Evolutionary conservation across 2,113 vertebrate genomes (phyloP).

Genomic region (Alexandromys fortis): DNA sequence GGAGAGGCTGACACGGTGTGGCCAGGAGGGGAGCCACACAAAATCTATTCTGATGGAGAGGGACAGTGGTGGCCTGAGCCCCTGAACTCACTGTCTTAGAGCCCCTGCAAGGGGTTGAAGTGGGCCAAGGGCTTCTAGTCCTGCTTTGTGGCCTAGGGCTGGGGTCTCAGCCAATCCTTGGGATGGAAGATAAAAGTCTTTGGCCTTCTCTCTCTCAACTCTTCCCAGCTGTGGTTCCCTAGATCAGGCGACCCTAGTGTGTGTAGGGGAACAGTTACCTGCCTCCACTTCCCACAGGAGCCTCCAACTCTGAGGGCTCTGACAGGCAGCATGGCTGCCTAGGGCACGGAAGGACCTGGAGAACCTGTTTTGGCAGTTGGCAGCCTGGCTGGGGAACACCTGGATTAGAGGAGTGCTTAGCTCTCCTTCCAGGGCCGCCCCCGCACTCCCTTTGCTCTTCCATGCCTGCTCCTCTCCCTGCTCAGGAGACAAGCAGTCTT

Average conservation of each 20-base stretch:
- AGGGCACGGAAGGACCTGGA: slow-evolving; percentile 54
- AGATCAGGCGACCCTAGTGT: neutral
- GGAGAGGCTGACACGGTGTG: neutral
- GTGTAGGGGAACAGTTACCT: neutral
- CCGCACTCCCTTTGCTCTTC: neutral
- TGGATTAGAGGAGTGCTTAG: slow-evolving; percentile 56
- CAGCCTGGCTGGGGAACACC: slow-evolving; percentile 37
- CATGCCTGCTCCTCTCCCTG: neutral
- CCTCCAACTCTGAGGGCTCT: slow-evolving; percentile 7
- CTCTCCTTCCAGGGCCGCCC: slow-evolving; percentile 59
- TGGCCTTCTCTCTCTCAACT: neutral
- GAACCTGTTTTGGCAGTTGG: slow-evolving; percentile 71
- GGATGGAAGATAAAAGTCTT: neutral
- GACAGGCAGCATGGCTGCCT: slow-evolving; percentile 10
- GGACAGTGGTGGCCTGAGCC: neutral
- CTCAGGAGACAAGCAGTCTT: neutral
- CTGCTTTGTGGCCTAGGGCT: neutral
- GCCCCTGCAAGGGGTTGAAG: neutral
- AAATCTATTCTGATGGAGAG: neutral
- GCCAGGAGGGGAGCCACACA: neutral
- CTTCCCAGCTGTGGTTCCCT: neutral
- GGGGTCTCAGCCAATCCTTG: slow-evolving; percentile 46
- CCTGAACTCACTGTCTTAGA: neutral
- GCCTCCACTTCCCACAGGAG: slow-evolving; percentile 8
- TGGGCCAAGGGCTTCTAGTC: neutral